Conservation (phyloP, 2,797 vertebrate species). For the Enteromius fasciolatus region DNA sequence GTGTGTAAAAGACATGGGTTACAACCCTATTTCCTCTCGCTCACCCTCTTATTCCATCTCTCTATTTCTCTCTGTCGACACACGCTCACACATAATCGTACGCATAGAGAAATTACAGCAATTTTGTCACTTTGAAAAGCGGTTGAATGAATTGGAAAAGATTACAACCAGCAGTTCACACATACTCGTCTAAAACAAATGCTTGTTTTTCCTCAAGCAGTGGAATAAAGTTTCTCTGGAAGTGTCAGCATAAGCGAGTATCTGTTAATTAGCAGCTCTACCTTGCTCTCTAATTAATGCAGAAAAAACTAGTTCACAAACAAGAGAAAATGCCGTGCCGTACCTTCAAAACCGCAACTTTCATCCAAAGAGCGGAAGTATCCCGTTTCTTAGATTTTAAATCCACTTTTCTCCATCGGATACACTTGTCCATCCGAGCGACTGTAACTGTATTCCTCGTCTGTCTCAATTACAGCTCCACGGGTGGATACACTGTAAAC, state of each 20-base stretch:
- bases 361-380: conserved; percentile 46
- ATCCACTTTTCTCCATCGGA: conserved; percentile 47
- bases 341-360: conserved; percentile 59
- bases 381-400: conserved; percentile 21
- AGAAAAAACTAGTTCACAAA: conserved; percentile 12
- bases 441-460: conserved; percentile 23
- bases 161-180: not conserved
- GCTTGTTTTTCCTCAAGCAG: not conserved
- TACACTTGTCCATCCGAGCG: conserved; percentile 49
- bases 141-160: conserved; percentile 1
- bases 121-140: not conserved
- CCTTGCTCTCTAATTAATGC: not conserved
- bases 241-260: not conserved
- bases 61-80: conserved; percentile 14
- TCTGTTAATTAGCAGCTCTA: not conserved
- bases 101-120: not conserved
- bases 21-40: not conserved
- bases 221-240: conserved; percentile 18
- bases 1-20: not conserved
- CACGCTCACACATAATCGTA: not conserved
- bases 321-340: not conserved
- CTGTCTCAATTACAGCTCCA: conserved; percentile 20
- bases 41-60: not conserved
- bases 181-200: not conserved
- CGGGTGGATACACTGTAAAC: conserved; percentile 12